Evolutionary conservation across 2,888 invertebrate species (phyloP), one percentile per base, ranked within the genome.

Genomic region (Philereme vetulata): DNA sequence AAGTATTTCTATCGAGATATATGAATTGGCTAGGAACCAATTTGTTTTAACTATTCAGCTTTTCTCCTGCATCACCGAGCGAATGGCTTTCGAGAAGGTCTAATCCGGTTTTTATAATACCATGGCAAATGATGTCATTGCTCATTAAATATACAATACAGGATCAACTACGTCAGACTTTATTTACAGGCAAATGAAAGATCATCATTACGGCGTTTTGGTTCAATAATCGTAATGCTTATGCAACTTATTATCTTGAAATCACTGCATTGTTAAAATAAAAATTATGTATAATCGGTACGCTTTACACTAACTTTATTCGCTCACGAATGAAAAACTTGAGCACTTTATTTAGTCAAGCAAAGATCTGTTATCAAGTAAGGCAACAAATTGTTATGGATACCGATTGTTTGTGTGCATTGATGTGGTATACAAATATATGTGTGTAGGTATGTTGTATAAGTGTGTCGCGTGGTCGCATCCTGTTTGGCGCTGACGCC

Each of bases 401-500:
- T 72, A 75, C 71, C 58, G 65, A 67, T 60, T 71, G 64, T 71
- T 64, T 73, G 67, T 72, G 71, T 77, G 74, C 71, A 74, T 66
- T 45, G 47, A 55, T 74, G 60, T 62, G 66, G 55, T 59, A 54
- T 68, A 57, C 58, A 47, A 54, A 40, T 58, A 51, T 10, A 42
- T 10, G 10, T 61, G 50, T 56, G 58, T n/a, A n/a, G n/a, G n/a
- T 60, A 61, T 68, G 58, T 67, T 60, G 55, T 68, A 74, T 71
- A 83, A 81, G 82, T 85, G 76, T 86, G 85, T 81, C 85, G 84
- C 82, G 79, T 79, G 80, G 81, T 76, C 81, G 87, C 85, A 90
- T 90, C 90, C 90, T 90, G 90, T 88, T 90, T 77, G 78, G 66
- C 70, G 74, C 75, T 88, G 90, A 90, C 90, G 86, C 75, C 76